Percentiles rank a stretch among this genome's conserved stretches.
Evolutionary conservation across 2,888 invertebrate genomes (phyloP).

Genomic region (Bombylius major): DNA sequence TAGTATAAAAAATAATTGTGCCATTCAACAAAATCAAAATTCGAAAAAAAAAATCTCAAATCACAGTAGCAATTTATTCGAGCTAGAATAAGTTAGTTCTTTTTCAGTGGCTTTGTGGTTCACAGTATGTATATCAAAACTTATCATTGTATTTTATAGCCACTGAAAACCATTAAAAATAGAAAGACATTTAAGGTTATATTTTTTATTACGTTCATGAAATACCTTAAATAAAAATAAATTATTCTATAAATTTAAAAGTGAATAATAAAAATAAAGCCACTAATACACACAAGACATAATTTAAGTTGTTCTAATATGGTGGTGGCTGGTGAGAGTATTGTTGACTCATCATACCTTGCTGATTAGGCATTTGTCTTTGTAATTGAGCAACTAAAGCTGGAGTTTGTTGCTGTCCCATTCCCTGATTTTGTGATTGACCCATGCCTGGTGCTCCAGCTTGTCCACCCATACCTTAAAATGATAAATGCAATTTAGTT

Average conservation of each 20-base stretch:
- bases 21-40: no score
- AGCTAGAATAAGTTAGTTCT: no score
- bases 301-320: constrained; percentile 17
- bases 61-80: no score
- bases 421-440: constrained; percentile 30
- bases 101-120: no score
- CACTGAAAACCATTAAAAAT: no score
- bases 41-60: no score
- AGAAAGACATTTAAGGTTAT: no score
- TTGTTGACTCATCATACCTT: constrained; percentile 31
- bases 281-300: not conserved
- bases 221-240: not conserved
- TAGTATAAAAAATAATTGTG: no score
- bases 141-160: no score
- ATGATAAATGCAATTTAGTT: constrained; percentile 19
- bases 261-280: constrained; percentile 15
- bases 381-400: constrained; percentile 54
- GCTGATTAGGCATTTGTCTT: constrained; percentile 41
- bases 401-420: constrained; percentile 44
- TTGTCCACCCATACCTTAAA: constrained; percentile 28
- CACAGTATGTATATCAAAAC: no score
- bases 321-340: constrained; percentile 38
- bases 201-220: no score
- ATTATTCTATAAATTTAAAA: not conserved
- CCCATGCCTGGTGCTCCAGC: constrained; percentile 24